phyloP scores from a whole-genome alignment of 1,140 invertebrate genomes.

The Medauroidea extradentata region DNA sequence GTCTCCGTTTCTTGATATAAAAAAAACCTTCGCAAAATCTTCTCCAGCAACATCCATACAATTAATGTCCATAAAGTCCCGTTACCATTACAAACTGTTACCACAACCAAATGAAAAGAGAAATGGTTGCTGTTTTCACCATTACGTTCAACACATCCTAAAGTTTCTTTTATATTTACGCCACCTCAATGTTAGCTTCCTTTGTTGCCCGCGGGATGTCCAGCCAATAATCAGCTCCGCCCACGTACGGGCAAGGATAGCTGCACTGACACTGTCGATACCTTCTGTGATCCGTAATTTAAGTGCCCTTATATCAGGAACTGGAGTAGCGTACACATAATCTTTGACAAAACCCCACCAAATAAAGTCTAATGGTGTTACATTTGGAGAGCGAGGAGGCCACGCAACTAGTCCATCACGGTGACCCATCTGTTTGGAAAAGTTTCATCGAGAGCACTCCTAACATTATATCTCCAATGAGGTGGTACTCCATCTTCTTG shows the following conservation, averaged over 20 bases:
- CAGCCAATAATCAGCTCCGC: too few species aligned
- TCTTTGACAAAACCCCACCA: slow-evolving; percentile 38
- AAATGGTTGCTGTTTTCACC: too few species aligned
- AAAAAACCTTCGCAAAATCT: too few species aligned
- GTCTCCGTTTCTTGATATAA: too few species aligned
- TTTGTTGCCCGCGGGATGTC: too few species aligned
- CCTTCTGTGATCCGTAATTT: not conserved
- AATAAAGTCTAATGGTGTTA: slow-evolving; percentile 42
- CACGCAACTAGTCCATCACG: slow-evolving; percentile 38
- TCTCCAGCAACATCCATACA: too few species aligned
- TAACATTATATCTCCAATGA: slow-evolving; percentile 32
- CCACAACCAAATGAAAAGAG: too few species aligned
- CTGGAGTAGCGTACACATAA: slow-evolving; percentile 25
- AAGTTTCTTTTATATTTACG: too few species aligned
- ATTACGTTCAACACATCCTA: too few species aligned
- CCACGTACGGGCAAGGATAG: not conserved
- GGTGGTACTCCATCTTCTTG: slow-evolving; percentile 42
- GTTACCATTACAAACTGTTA: too few species aligned
- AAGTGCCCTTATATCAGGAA: not conserved
- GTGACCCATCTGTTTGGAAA: slow-evolving; percentile 42
- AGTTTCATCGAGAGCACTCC: slow-evolving; percentile 29
- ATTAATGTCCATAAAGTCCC: too few species aligned
- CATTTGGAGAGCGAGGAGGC: slow-evolving; percentile 41
- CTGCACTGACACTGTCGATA: not conserved
- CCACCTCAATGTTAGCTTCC: too few species aligned